phyloP scores from a whole-genome alignment of 1,140 invertebrate species.

The Neodiprion virginianus region DNA sequence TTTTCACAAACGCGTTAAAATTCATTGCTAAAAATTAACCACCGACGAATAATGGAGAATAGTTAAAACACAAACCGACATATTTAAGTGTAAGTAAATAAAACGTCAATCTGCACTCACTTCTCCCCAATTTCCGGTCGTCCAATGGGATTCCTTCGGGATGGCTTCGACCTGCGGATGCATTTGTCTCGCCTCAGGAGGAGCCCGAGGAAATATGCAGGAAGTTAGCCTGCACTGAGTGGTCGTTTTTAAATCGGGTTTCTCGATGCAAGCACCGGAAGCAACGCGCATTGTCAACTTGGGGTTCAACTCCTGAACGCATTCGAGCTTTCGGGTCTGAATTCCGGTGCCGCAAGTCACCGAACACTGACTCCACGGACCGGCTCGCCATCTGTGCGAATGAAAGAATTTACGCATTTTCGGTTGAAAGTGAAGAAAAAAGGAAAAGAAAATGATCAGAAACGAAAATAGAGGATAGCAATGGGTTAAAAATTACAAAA shows the following conservation, averaged over 20 bases:
- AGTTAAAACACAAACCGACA: neutral
- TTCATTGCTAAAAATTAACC: neutral
- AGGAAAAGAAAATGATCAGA: conserved; percentile 19
- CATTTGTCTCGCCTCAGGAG: conserved; percentile 48
- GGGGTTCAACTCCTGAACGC: conserved; percentile 60
- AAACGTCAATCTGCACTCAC: conserved; percentile 31
- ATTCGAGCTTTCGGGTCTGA: conserved; percentile 63
- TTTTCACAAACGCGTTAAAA: neutral
- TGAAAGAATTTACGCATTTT: neutral
- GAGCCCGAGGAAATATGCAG: conserved; percentile 33
- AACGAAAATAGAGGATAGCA: too few species aligned
- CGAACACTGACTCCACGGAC: conserved; percentile 65
- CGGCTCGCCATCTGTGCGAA: conserved; percentile 45
- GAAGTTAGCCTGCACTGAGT: conserved; percentile 44
- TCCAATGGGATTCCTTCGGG: conserved; percentile 42
- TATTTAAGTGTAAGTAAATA: neutral
- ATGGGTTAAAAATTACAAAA: too few species aligned
- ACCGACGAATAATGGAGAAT: neutral
- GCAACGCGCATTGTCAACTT: conserved; percentile 59
- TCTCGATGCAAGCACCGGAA: conserved; percentile 53
- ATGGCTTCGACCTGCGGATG: conserved; percentile 34
- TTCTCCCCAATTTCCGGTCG: conserved; percentile 47
- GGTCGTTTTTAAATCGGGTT: conserved; percentile 46
- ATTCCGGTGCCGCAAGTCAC: conserved; percentile 73
- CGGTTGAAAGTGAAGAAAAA: neutral